Conservation (phyloP, 2,888 invertebrate species). For the Agriopis leucophaearia region DNA sequence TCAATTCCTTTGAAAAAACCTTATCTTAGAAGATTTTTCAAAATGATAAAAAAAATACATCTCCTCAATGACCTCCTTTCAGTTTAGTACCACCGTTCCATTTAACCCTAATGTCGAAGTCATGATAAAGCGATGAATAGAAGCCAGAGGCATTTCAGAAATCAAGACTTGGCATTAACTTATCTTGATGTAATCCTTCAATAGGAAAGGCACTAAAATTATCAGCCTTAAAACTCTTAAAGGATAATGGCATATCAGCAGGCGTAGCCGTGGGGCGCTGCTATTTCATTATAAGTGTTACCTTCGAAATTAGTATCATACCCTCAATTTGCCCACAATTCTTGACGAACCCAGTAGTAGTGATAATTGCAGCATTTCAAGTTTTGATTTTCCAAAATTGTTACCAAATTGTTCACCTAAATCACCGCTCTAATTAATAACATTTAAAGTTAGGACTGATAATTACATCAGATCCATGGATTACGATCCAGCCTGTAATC, state of each 20-base stretch:
- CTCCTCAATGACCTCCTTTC: no score
- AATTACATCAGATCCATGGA: conserved; percentile 77
- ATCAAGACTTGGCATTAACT: conserved; percentile 20
- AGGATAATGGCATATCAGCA: conserved; percentile 3
- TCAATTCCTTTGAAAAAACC: no score
- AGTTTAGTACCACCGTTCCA: no score
- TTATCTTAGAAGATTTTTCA: no score
- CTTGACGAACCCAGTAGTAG: conserved; percentile 12
- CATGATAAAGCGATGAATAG: conserved; percentile 6
- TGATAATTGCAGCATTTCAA: conserved; percentile 37
- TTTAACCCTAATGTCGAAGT: neutral
- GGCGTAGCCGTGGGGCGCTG: conserved; percentile 5
- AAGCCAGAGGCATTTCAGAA: conserved; percentile 16
- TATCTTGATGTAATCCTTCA: conserved; percentile 22
- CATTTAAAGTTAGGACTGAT: conserved; percentile 77
- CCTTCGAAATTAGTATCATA: conserved; percentile 11
- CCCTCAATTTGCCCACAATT: conserved; percentile 17
- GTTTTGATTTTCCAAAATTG: conserved; percentile 43
- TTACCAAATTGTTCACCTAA: conserved; percentile 60
- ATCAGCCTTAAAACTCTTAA: conserved; percentile 4
- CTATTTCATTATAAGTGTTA: conserved; percentile 5
- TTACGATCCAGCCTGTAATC: conserved; percentile 76
- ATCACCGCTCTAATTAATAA: conserved; percentile 75
- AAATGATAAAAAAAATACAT: no score
- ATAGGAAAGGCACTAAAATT: conserved; percentile 8